Conservation (phyloP, 1,140 invertebrate species). For the Rhizoglyphus robini region DNA sequence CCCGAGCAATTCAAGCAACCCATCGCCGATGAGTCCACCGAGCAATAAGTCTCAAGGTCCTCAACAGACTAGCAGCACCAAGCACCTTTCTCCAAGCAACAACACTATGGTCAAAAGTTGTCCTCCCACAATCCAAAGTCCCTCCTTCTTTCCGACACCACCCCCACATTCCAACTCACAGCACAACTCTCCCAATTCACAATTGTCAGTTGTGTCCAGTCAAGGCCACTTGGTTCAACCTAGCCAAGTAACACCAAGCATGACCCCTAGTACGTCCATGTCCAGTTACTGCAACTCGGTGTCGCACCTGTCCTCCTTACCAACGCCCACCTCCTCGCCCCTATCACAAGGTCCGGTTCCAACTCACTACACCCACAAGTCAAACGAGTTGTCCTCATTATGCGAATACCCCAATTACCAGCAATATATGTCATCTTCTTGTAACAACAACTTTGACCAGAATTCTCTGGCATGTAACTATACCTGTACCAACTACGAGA, state of each 20-base stretch:
- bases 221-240: no score
- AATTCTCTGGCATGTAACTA: neutral
- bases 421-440: neutral
- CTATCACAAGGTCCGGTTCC: neutral
- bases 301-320: neutral
- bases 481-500: neutral
- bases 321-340: conserved; percentile 1
- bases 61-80: neutral
- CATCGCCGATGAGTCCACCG: conserved; percentile 8
- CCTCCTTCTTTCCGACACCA: conserved; percentile 1
- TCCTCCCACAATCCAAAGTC: neutral
- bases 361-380: neutral
- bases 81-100: neutral
- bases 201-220: neutral
- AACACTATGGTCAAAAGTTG: neutral
- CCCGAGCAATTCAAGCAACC: neutral
- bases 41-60: neutral
- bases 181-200: neutral
- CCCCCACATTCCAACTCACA: conserved; percentile 7
- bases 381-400: no score
- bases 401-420: neutral
- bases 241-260: neutral
- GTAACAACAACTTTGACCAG: neutral
- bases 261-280: neutral
- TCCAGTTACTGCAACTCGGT: no score